Evolutionary conservation across 2,888 invertebrate genomes (phyloP), one percentile per base, ranked within the genome.

Genomic region (Sycophila texana): DNA sequence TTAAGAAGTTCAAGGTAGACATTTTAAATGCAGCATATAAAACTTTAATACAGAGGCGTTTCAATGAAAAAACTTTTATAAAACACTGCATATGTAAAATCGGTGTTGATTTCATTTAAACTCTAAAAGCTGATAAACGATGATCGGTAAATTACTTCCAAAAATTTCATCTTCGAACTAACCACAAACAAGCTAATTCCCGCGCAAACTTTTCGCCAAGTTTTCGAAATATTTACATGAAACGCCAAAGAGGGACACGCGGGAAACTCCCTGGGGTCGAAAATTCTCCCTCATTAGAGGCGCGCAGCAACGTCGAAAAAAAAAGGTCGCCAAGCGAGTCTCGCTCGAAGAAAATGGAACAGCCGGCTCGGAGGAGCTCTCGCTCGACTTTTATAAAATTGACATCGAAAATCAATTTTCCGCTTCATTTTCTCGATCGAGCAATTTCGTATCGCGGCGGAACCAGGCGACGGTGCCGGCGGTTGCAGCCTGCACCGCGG

Each of bases 401-500:
- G 80, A 66, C 78, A 55, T 71, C 75, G 74, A 75, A 74, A 81
- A 78, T 75, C 81, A 81, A 81, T 81, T 81, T 81, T 81, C 74
- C 78, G 72, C 49, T 63, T 81, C 78, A 75, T 78, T 78, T 74
- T 78, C 60, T n/a, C 55, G 53, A 49, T 20, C 65, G 66, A 51
- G 77, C 66, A 72, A 72, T 77, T 72, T 77, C 73, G 67, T 77
- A 77, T 77, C 77, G 66, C 55, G 18, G 66, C 71, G 49, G 51
- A 49, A 20, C 16, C 58, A 39, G 58, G 55, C 47, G 67, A n/a
- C 26, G 26, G 26, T n/a, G n/a, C n/a, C 26, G 26, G 26, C 26
- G 26, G n/a, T n/a, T n/a, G n/a, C n/a, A n/a, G n/a, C n/a, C n/a
- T n/a, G n/a, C n/a, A 26, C 26, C 26, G 26, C 26, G 26, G 26